Evolutionary conservation across 2,888 invertebrate genomes (phyloP), one percentile per base, ranked within the genome.

Genomic region (Synanthedon tipuliformis): DNA sequence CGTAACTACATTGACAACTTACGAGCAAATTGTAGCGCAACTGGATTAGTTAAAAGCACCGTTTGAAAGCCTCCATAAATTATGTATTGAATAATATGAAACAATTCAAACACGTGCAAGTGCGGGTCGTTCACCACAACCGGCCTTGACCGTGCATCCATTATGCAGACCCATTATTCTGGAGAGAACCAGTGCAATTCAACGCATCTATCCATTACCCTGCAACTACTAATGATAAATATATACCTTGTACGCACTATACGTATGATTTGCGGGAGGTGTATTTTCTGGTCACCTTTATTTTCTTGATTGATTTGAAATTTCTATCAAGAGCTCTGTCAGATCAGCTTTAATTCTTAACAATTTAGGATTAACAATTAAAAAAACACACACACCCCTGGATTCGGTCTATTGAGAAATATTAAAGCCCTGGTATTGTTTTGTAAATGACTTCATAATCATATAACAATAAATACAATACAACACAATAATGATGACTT

Each of bases 71-170:
- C 49, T 49, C 8, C 23, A 23, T 49, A 49, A 18, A 23, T 49
- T 18, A 49, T 49, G 49, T 49, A 16, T 18, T 62, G 65, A 62
- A 64, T 23, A 23, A 68, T 69, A 73, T 71, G 71, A 77, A 81
- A 79, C 78, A 82, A 81, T 76, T 34, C 75, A 71, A 69, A 68
- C 81, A 79, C 78, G 78, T 81, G 82, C 72, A 73, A 69, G 64
- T 66, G 64, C 65, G 69, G 79, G 80, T 80, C 78, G 73, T 57
- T 73, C 78, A 66, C 75, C 77, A 75, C 71, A 62, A 63, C 56
- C 70, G 83, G 62, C 86, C 85, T 85, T 85, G 86, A 82, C 83
- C 83, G 81, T 77, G 75, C 78, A 80, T 80, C 79, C 75, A 85
- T 83, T 85, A 85, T 82, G 79, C 80, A 81, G 78, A 80, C 74